These are phyloP conservation scores for Acholoe squamosa DNA, from an alignment of 2,888 invertebrate species.

Conservation along the genomic window DNA sequence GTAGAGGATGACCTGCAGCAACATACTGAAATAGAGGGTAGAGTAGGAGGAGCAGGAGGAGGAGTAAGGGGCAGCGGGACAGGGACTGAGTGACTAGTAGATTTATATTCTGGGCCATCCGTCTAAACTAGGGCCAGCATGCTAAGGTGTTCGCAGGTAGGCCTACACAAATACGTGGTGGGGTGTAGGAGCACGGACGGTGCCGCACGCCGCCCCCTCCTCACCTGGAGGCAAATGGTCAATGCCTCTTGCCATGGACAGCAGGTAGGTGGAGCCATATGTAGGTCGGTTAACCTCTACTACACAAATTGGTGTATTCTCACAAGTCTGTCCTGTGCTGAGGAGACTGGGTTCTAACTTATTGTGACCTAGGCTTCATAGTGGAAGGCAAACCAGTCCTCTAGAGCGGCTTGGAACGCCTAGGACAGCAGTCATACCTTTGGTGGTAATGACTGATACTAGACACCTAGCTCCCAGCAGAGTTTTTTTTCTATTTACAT, in stretches of 20 bases:
- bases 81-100: conserved; percentile 42
- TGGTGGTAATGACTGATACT: no score
- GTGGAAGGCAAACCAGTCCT: no score
- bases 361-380: no score
- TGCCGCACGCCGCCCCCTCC: background rate
- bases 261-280: conserved; percentile 1
- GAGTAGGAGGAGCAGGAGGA: conserved; percentile 20
- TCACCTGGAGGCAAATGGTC: background rate
- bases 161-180: background rate
- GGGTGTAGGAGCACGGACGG: background rate
- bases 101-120: conserved; percentile 51
- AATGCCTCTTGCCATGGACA: background rate
- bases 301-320: background rate
- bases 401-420: no score
- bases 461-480: no score
- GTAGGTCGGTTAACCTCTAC: background rate
- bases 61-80: conserved; percentile 1
- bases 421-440: no score
- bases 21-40: background rate
- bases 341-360: no score
- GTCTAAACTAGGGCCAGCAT: conserved; percentile 40
- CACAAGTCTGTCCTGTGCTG: no score
- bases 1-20: background rate
- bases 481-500: no score
- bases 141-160: conserved; percentile 40